Percentiles rank a stretch among this genome's conserved stretches.
phyloP scores from a whole-genome alignment of 2,888 invertebrate genomes.

The Lithophane leautieri region DNA sequence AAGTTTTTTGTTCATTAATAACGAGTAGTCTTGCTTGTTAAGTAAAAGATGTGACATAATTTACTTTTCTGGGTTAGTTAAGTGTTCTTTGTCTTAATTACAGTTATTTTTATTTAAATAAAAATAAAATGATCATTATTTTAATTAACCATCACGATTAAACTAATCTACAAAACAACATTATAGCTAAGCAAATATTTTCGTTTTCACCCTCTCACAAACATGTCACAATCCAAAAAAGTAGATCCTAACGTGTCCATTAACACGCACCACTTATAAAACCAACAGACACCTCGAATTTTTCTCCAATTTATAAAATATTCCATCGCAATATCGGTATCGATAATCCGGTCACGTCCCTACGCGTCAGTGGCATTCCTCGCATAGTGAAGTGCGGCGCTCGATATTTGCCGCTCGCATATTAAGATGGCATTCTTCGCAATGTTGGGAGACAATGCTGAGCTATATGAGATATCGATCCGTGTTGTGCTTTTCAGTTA shows the following conservation, averaged over 20 bases:
- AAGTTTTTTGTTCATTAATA: background rate
- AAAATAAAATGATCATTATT: too few species aligned
- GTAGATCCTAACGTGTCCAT: background rate
- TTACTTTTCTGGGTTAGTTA: background rate
- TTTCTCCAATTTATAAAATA: conserved; percentile 61
- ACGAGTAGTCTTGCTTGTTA: background rate
- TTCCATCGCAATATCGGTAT: conserved; percentile 68
- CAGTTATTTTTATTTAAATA: background rate
- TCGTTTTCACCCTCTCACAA: background rate
- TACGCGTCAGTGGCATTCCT: conserved; percentile 76
- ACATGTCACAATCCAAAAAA: background rate
- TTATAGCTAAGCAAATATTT: background rate
- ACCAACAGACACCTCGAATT: conserved; percentile 52
- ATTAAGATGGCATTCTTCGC: conserved; percentile 63
- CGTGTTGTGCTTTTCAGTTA: conserved; percentile 59
- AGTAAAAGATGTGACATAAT: background rate
- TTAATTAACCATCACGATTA: background rate
- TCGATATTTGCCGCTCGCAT: conserved; percentile 63
- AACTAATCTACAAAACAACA: background rate
- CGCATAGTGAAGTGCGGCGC: conserved; percentile 70
- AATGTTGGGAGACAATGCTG: conserved; percentile 53
- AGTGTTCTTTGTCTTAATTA: background rate
- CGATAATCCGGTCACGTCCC: conserved; percentile 74
- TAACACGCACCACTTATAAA: conserved; percentile 46
- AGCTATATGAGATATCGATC: conserved; percentile 63